A percentile compares a stretch with the other conserved stretches of the same genome.
Evolutionary conservation across 2,888 invertebrate species (phyloP).

Genomic region (Gerris lacustris): DNA sequence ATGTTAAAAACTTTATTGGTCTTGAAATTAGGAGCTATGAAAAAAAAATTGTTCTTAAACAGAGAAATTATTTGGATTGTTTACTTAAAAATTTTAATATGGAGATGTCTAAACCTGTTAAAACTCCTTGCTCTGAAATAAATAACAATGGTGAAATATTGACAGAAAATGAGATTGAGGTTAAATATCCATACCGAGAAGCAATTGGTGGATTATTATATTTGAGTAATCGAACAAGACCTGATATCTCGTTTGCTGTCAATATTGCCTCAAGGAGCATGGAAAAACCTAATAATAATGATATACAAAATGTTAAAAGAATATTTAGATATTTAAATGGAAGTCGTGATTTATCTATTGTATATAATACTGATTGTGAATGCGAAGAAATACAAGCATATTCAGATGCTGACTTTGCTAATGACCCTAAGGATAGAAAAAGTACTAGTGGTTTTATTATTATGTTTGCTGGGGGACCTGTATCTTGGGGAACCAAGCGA

Average conservation of each 20-base stretch:
- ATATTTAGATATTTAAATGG: slow-evolving; percentile 24
- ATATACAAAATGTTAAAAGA: slow-evolving; percentile 23
- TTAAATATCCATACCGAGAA: slow-evolving; percentile 24
- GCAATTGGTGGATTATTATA: slow-evolving; percentile 26
- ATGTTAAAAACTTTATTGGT: slow-evolving; percentile 23
- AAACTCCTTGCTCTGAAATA: slow-evolving; percentile 13
- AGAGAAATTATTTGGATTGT: slow-evolving; percentile 21
- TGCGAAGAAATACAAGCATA: slow-evolving; percentile 16
- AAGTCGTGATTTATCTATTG: slow-evolving; percentile 19
- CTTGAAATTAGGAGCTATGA: slow-evolving; percentile 21
- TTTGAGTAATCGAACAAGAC: slow-evolving; percentile 23
- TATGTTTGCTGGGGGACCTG: slow-evolving; percentile 26
- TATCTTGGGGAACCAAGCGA: slow-evolving; percentile 26
- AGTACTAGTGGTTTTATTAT: slow-evolving; percentile 20
- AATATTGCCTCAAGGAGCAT: slow-evolving; percentile 25
- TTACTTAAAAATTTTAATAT: slow-evolving; percentile 24
- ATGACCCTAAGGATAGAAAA: slow-evolving; percentile 11
- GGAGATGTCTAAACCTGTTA: slow-evolving; percentile 20
- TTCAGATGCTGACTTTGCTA: slow-evolving; percentile 25
- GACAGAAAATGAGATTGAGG: not conserved
- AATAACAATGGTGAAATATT: not conserved
- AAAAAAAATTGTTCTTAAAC: slow-evolving; percentile 19
- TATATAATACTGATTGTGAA: slow-evolving; percentile 11
- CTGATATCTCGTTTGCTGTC: slow-evolving; percentile 23
- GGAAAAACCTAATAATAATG: slow-evolving; percentile 24